phyloP scores from a whole-genome alignment of 1,140 invertebrate species.

The Drosophila saltans region DNA sequence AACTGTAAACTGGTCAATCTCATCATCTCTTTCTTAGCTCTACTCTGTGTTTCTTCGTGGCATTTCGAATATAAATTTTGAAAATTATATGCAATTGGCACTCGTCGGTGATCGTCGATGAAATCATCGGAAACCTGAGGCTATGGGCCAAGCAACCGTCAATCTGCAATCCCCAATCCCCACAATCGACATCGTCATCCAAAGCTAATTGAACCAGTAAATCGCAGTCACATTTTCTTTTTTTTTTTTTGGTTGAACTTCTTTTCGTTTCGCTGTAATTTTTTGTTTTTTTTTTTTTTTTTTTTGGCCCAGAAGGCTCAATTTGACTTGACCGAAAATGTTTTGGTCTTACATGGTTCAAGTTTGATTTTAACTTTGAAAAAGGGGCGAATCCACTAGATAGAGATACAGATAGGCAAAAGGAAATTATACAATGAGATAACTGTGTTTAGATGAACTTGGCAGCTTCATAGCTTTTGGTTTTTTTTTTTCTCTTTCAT shows the following conservation, averaged over 20 bases:
- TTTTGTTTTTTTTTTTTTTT: constrained; percentile 19
- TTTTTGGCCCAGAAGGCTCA: constrained; percentile 21
- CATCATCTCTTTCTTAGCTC: not conserved
- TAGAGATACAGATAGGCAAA: not conserved
- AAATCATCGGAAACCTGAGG: constrained; percentile 36
- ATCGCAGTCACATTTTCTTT: constrained; percentile 49
- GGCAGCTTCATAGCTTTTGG: too few species aligned
- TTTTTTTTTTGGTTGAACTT: constrained; percentile 29
- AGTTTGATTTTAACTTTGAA: constrained; percentile 25
- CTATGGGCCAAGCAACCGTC: constrained; percentile 47
- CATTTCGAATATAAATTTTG: constrained; percentile 62
- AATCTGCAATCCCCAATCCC: not conserved
- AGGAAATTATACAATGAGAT: not conserved
- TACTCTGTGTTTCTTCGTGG: constrained; percentile 43
- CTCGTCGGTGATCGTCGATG: constrained; percentile 23
- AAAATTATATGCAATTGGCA: constrained; percentile 62
- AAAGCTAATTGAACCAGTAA: constrained; percentile 74
- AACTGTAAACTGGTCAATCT: constrained; percentile 1
- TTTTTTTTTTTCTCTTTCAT: constrained; percentile 22
- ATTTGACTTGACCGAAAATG: constrained; percentile 20
- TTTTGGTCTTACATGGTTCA: constrained; percentile 50
- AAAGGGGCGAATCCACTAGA: not conserved
- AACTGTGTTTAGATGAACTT: not conserved
- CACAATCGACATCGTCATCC: constrained; percentile 34
- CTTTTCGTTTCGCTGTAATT: constrained; percentile 33